Evolutionary conservation across 2,113 vertebrate species (phyloP).

Genomic region (Actinemys pallida): DNA sequence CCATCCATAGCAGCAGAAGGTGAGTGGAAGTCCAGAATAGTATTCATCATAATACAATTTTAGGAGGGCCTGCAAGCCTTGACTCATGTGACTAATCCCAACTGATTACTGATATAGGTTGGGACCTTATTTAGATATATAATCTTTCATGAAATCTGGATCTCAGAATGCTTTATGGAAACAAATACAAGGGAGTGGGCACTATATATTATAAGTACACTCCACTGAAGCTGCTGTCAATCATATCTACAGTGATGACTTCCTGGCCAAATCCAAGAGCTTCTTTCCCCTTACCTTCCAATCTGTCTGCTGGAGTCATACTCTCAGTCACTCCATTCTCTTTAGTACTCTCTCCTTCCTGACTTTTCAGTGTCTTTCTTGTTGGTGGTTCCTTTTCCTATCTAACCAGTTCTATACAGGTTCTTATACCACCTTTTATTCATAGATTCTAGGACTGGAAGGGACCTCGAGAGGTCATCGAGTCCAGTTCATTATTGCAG

Average conservation of each 20-base stretch:
- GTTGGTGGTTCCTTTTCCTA: neutral
- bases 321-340: neutral
- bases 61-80: neutral
- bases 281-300: fast-evolving
- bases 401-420: neutral
- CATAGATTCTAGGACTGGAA: no score
- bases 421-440: neutral
- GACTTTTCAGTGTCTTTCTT: neutral
- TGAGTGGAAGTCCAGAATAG: neutral
- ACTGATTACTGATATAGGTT: neutral
- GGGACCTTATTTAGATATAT: neutral
- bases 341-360: neutral
- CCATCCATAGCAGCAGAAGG: neutral
- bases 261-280: neutral
- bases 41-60: fast-evolving
- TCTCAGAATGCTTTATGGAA: neutral
- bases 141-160: neutral
- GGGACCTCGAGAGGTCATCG: no score
- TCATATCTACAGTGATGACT: neutral
- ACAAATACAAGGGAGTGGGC: neutral
- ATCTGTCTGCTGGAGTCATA: neutral
- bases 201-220: neutral
- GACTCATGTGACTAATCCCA: neutral
- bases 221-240: fast-evolving
- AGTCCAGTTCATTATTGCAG: neutral